phyloP scores from a whole-genome alignment of 2,797 vertebrate genomes.

The Tapera naevia region DNA sequence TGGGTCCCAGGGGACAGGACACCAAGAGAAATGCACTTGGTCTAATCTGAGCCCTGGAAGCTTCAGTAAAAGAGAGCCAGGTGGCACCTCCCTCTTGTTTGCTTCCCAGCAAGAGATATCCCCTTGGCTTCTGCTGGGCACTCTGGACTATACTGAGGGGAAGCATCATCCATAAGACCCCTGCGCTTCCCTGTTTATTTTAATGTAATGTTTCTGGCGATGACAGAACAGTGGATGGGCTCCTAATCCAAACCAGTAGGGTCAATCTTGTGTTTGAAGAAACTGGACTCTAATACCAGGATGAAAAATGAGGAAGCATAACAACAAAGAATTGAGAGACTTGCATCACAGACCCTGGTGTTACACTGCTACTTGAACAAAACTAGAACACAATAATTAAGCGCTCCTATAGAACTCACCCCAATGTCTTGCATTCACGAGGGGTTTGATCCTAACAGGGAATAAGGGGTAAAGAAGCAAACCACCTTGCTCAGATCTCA shows the following conservation, averaged over 20 bases:
- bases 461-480: not conserved
- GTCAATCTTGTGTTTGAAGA: not conserved
- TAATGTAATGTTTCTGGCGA: not conserved
- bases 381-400: not conserved
- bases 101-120: too few relatives aligned
- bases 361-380: not conserved
- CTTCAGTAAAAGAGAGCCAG: not conserved
- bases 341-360: not conserved
- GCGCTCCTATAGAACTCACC: not conserved
- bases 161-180: not conserved
- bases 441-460: not conserved
- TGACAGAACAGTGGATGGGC: not conserved
- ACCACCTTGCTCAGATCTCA: too few relatives aligned
- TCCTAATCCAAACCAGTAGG: not conserved
- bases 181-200: not conserved
- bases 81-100: not conserved
- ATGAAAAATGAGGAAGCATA: not conserved
- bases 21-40: not conserved
- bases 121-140: not conserved
- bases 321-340: not conserved
- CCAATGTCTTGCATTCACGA: not conserved
- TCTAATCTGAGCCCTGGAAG: not conserved
- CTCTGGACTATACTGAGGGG: too few relatives aligned
- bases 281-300: not conserved
- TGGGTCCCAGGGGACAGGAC: not conserved